Conservation (phyloP, 2,113 vertebrate genomes). For the Cathartes aura region DNA sequence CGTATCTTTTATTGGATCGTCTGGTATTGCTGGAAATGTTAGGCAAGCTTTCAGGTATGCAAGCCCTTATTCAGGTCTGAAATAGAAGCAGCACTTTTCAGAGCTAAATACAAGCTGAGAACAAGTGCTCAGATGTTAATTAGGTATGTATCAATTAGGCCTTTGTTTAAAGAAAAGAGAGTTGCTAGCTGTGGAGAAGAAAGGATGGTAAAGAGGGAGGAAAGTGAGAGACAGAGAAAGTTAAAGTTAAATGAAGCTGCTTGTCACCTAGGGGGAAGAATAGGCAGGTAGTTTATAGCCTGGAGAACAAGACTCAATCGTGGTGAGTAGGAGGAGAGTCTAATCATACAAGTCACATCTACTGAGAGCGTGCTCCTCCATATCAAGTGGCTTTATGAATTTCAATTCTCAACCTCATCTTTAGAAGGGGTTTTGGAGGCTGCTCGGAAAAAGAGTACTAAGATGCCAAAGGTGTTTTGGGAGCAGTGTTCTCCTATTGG, state of each 20-base stretch:
- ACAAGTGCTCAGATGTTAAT: slow-evolving; percentile 35
- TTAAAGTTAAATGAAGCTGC: slow-evolving; percentile 29
- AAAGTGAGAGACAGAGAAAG: slow-evolving; percentile 40
- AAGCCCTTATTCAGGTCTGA: slow-evolving; percentile 9
- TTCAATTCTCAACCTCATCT: slow-evolving; percentile 11
- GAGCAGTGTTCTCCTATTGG: not conserved
- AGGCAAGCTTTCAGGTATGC: not conserved
- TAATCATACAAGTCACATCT: slow-evolving; percentile 56
- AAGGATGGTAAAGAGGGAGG: slow-evolving; percentile 1
- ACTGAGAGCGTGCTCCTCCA: not conserved
- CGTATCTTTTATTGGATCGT: not conserved
- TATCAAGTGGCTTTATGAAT: slow-evolving; percentile 12
- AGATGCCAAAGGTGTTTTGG: not conserved
- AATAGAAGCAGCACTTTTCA: slow-evolving; percentile 57
- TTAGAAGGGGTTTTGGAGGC: not conserved
- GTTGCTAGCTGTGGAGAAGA: slow-evolving; percentile 9
- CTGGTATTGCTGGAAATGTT: not conserved
- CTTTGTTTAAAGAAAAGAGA: slow-evolving; percentile 35
- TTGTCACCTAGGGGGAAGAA: slow-evolving; percentile 44
- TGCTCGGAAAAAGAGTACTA: not conserved
- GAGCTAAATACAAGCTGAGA: slow-evolving; percentile 40
- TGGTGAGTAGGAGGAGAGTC: slow-evolving; percentile 49
- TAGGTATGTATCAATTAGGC: slow-evolving; percentile 44
- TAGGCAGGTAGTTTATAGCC: slow-evolving; percentile 54
- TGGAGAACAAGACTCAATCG: slow-evolving; percentile 28